Evolutionary conservation across 2,113 vertebrate genomes (phyloP), one percentile per base, ranked within the genome.

Genomic region (Lagopus muta): DNA sequence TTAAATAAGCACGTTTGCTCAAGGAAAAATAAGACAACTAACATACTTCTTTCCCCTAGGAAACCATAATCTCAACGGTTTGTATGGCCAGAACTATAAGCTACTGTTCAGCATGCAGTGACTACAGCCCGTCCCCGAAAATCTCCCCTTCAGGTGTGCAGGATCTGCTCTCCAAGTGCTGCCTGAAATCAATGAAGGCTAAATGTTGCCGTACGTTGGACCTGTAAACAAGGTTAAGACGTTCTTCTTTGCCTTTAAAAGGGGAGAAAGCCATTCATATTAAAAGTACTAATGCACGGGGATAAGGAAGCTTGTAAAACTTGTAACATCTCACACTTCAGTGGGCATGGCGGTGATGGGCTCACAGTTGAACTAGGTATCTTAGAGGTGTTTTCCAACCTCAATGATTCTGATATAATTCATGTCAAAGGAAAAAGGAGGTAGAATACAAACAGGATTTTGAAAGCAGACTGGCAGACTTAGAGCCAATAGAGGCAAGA

Each of bases 1-100:
- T 89, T 75, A 89, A 89, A 88, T 50, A 67, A 42, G 45, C 36
- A 73, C 32, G 65, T 73, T 90, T 84, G 43, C 65, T 85, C 65
- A 91, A 91, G 64, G 43, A 55, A 81, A 82, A 78, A 36, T 8
- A 72, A 76, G 9, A 5, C 65, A 86, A 72, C 32, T 70, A 38
- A 83, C 0, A 1, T 57, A 65, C 27, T 36, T 79, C 57, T 38
- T n/a, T 92, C 40, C 32, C 11, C 0, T 55, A 72, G 75, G 32
- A 77, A 86, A 77, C 30, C n/a, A 67, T 2, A 89, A 50, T 8
- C 66, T 76, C 16, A 30, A 47, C 11, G 1, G 3, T 18, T 25
- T 34, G 4, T 30, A 83, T 2, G 74, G 66, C 61, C 54, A 84
- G 48, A 82, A 40, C 20, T 79, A 69, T 45, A 48, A 92, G 89